A percentile compares a stretch with the other conserved stretches of the same genome.
Conservation (phyloP, 2,888 invertebrate genomes). For the Endomychus coccineus region DNA sequence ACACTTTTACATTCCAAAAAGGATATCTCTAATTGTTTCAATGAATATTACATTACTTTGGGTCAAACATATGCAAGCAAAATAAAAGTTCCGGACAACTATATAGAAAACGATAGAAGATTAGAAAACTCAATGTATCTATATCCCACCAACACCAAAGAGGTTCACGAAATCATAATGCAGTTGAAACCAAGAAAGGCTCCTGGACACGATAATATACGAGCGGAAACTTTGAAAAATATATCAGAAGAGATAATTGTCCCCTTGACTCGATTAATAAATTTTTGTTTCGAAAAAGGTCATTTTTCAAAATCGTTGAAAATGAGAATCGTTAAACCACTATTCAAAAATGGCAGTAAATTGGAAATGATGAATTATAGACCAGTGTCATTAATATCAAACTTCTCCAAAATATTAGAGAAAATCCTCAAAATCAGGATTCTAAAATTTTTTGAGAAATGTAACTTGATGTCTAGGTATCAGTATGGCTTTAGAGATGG, state of each 20-base stretch:
- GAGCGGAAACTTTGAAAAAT: constrained; percentile 2
- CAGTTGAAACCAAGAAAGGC: neutral
- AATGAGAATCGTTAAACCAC: constrained; percentile 2
- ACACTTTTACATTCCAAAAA: neutral
- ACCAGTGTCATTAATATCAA: constrained; percentile 1
- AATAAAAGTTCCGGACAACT: neutral
- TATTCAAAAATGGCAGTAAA: constrained; percentile 1
- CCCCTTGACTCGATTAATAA: constrained; percentile 9
- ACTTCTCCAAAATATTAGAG: constrained; percentile 1
- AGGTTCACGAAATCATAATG: neutral
- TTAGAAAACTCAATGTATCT: constrained; percentile 5
- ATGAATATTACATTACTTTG: neutral
- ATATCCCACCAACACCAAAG: constrained; percentile 1
- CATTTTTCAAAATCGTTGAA: neutral
- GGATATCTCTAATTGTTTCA: constrained; percentile 1
- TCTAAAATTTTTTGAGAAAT: constrained; percentile 1
- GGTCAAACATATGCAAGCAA: constrained; percentile 1
- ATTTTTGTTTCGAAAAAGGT: no score
- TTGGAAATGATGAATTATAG: constrained; percentile 3
- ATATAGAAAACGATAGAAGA: constrained; percentile 2
- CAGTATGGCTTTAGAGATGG: no score
- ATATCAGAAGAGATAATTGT: constrained; percentile 3
- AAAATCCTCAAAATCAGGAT: constrained; percentile 3
- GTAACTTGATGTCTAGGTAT: no score
- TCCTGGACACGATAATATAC: constrained; percentile 1